Evolutionary conservation across 2,113 vertebrate genomes (phyloP).

Genomic region (Mirounga angustirostris): DNA sequence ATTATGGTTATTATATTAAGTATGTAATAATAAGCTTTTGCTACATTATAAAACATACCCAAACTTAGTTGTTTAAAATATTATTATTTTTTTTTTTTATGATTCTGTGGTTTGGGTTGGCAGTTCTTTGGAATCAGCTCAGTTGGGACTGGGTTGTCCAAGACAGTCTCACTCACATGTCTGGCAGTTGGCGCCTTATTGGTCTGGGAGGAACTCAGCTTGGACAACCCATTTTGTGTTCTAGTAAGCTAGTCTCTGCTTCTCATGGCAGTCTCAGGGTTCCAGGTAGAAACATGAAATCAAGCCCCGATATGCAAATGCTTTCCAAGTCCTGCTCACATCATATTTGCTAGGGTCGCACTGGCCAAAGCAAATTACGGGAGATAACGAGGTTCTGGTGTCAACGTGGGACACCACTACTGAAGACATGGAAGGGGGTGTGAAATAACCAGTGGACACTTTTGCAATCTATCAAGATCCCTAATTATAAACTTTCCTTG

Average conservation of each 20-base stretch:
- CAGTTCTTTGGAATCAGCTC: not conserved
- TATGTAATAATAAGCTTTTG: not conserved
- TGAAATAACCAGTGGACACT: not conserved
- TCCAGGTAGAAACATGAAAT: not conserved
- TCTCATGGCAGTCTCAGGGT: not conserved
- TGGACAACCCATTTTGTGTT: not conserved
- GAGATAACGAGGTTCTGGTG: not conserved
- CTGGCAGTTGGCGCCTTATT: not conserved
- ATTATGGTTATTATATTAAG: not conserved
- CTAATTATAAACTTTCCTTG: not conserved
- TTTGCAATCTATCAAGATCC: not conserved
- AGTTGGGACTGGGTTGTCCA: not conserved
- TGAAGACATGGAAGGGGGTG: not conserved
- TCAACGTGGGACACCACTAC: not conserved
- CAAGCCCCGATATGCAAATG: not conserved
- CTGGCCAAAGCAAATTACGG: not conserved
- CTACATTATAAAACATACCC: not conserved
- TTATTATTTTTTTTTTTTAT: not conserved
- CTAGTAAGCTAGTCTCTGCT: not conserved
- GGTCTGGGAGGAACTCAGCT: not conserved
- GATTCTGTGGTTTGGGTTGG: not conserved
- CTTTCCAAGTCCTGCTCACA: not conserved
- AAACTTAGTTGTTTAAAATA: constrained; percentile 10
- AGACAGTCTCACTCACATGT: not conserved
- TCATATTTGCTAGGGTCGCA: not conserved